These are phyloP conservation scores for Nudaria mundana DNA, from an alignment of 2,888 invertebrate genomes.

Conservation along the genomic window DNA sequence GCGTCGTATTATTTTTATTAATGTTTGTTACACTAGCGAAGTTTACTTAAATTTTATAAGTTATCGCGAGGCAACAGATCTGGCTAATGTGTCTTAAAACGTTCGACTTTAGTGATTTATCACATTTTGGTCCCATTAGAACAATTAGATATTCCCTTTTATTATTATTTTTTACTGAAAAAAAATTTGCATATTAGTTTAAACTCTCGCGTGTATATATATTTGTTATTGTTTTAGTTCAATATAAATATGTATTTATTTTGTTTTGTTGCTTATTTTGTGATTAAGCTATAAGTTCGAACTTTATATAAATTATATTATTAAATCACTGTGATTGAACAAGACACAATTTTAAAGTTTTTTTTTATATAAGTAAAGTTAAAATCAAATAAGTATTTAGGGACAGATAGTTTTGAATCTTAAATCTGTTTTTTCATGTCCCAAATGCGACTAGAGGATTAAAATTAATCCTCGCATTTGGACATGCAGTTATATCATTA, in stretches of 20 bases:
- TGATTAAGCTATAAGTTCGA: conserved; percentile 41
- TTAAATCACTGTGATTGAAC: conserved; percentile 34
- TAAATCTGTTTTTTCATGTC: not conserved
- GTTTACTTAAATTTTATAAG: conserved; percentile 66
- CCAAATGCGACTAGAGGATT: too few relatives aligned
- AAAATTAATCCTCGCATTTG: conserved; percentile 1
- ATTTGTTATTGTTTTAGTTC: conserved; percentile 69
- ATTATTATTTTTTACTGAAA: conserved; percentile 20
- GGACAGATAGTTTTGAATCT: not conserved
- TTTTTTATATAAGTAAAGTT: not conserved
- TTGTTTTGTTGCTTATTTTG: conserved; percentile 66
- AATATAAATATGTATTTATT: conserved; percentile 41
- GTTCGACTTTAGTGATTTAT: conserved; percentile 13
- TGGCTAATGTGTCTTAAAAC: conserved; percentile 32
- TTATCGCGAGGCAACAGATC: conserved; percentile 38
- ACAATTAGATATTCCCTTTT: conserved; percentile 15
- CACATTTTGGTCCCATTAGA: conserved; percentile 15
- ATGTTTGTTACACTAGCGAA: conserved; percentile 57
- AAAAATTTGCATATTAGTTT: conserved; percentile 51
- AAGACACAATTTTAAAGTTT: conserved; percentile 18
- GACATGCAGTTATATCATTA: conserved; percentile 2
- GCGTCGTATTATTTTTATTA: conserved; percentile 49
- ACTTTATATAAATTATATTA: conserved; percentile 32
- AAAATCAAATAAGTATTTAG: conserved; percentile 2
- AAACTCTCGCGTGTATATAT: conserved; percentile 61